Evolutionary conservation across 2,797 vertebrate genomes (phyloP).

Genomic region (Hybognathus amarus): DNA sequence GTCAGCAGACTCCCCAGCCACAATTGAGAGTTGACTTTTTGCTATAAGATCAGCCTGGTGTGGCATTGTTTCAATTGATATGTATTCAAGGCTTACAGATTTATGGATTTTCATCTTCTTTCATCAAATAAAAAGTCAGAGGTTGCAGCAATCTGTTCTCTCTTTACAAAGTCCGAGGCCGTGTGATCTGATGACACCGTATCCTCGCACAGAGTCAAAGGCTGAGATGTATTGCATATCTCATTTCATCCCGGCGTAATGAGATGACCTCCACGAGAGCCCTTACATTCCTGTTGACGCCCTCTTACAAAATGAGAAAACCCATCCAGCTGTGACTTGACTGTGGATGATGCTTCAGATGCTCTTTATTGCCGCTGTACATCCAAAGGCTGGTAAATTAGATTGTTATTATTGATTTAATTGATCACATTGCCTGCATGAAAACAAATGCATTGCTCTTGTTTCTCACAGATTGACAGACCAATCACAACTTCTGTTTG

Average conservation of each 20-base stretch:
- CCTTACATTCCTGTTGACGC: background rate
- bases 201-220: constrained; percentile 19
- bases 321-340: constrained; percentile 23
- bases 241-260: constrained; percentile 38
- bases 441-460: background rate
- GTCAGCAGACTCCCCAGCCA: background rate
- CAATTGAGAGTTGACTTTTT: background rate
- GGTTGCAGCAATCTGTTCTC: background rate
- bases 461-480: background rate
- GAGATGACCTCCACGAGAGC: constrained; percentile 35
- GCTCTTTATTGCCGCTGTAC: constrained; percentile 18
- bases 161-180: background rate
- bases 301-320: constrained; percentile 15
- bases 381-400: background rate
- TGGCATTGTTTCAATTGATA: background rate
- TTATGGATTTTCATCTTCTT: background rate
- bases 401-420: background rate
- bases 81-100: background rate
- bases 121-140: background rate
- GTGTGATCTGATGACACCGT: background rate
- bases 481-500: background rate
- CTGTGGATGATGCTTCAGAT: background rate
- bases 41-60: background rate
- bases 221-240: constrained; percentile 15
- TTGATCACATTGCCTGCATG: background rate